phyloP scores from a whole-genome alignment of 2,797 vertebrate species.

The Hylomyscus alleni region DNA sequence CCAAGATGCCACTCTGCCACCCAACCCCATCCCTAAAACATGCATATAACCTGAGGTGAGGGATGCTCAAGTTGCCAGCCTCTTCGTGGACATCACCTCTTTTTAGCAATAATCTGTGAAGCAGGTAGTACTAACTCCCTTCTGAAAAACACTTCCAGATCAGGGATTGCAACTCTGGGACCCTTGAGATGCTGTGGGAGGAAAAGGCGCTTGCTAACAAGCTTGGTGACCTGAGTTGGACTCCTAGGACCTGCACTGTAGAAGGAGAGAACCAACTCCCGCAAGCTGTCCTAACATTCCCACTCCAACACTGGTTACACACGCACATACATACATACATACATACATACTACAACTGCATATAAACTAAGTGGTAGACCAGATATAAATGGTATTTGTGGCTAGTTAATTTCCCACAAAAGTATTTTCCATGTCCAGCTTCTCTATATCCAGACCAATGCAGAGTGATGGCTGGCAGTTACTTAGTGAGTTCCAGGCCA shows the following conservation, averaged over 20 bases:
- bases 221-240: too few species aligned
- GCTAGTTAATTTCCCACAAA: constrained; percentile 30
- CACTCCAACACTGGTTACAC: background rate
- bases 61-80: background rate
- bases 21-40: background rate
- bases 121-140: background rate
- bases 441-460: background rate
- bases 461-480: background rate
- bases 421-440: background rate
- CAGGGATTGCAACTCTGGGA: background rate
- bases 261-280: background rate
- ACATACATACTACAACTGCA: background rate
- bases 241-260: background rate
- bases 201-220: background rate
- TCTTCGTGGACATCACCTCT: constrained; percentile 5
- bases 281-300: background rate
- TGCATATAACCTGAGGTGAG: background rate
- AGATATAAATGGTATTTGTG: background rate
- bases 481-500: background rate
- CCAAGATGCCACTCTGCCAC: background rate
- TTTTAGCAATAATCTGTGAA: background rate
- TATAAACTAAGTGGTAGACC: background rate
- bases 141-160: background rate
- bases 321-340: too few species aligned
- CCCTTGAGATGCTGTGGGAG: background rate